Percentiles rank a stretch among this genome's conserved stretches.
These are phyloP conservation scores for Mactra quadrangularis DNA, from an alignment of 1,140 invertebrate species.

Conservation along the genomic window DNA sequence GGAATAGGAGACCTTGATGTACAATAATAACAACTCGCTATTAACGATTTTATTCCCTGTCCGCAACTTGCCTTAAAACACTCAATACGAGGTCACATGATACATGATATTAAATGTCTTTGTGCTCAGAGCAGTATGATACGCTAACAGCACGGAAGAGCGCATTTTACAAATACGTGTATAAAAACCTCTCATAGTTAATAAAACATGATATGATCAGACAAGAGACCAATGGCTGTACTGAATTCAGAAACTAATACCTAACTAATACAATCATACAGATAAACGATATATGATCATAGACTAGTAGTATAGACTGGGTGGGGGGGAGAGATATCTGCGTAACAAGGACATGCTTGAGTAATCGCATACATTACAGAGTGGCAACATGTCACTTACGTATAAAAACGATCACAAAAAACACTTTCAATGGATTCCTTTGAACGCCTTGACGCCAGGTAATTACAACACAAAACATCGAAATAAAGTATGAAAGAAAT, in stretches of 20 bases:
- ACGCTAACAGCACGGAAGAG: slow-evolving; percentile 33
- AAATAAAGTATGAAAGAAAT: slow-evolving; percentile 37
- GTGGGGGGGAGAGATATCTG: slow-evolving; percentile 34
- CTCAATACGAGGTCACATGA: slow-evolving; percentile 38
- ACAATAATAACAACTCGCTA: no score
- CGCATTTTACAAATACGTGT: slow-evolving; percentile 35
- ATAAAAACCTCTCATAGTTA: slow-evolving; percentile 39
- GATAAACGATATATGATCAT: slow-evolving; percentile 56
- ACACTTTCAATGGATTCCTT: slow-evolving; percentile 49
- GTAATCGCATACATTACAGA: slow-evolving; percentile 41
- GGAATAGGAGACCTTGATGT: no score
- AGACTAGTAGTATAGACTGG: neutral
- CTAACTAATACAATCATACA: no score
- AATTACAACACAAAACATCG: slow-evolving; percentile 21
- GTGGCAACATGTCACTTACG: slow-evolving; percentile 31
- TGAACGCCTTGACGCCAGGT: slow-evolving; percentile 48
- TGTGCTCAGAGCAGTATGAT: slow-evolving; percentile 26
- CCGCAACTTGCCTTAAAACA: slow-evolving; percentile 17
- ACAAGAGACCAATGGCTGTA: slow-evolving; percentile 46
- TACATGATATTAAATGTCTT: slow-evolving; percentile 41
- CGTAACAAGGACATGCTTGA: slow-evolving; percentile 16
- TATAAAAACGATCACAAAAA: slow-evolving; percentile 30
- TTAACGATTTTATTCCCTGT: slow-evolving; percentile 24
- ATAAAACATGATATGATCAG: slow-evolving; percentile 41
- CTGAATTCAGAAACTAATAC: slow-evolving; percentile 57